Base-by-base conservation (phyloP, 2,888 invertebrate genomes). In the Acronicta leporina region DNA sequence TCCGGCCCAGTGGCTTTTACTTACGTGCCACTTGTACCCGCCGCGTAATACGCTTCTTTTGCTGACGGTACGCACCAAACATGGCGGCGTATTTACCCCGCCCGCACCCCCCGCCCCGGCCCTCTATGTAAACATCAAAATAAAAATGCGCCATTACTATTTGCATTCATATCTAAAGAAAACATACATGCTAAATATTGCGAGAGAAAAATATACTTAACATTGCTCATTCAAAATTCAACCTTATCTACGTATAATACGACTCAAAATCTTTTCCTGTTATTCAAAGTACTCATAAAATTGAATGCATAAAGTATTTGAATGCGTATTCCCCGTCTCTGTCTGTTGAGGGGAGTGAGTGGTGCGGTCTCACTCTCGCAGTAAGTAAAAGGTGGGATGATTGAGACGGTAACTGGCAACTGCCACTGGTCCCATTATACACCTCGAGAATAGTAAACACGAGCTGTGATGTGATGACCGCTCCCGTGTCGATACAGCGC, bases 131-230 rank as follows among this genome's bases (percentile, higher is more conserved):
- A 94, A 94, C 92, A 93, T 91, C 89, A 79, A 83, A 90, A 92
- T 93, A 94, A 94, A 94, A 93, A 93, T 92, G 87, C 92, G 92
- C 94, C 94, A 93, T 94, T 90, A 92, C 92, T 93, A 94, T 94
- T 94, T 94, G 92, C 93, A 94, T 94, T 94, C 92, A 94, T 94
- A 94, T 93, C 92, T 90, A 93, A 92, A 92, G 94, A 92, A 93
- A 93, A 93, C 94, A 93, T 94, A 94, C 93, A 92, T 90, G 92
- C 89, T 91, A 90, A 93, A 92, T 92, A 90, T 91, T 92, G 87
- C 82, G 83, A 83, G 68, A 77, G 79, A 84, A 89, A 89, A 83
- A 82, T 77, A 80, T 60, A 77, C 70, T 70, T 77, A 67, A 47
- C 15, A 0, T 1, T 10, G 7, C 6, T 54, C 41, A 20, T 40